These are phyloP conservation scores for Arvicanthis niloticus DNA, from an alignment of 2,113 vertebrate genomes.

Conservation along the genomic window DNA sequence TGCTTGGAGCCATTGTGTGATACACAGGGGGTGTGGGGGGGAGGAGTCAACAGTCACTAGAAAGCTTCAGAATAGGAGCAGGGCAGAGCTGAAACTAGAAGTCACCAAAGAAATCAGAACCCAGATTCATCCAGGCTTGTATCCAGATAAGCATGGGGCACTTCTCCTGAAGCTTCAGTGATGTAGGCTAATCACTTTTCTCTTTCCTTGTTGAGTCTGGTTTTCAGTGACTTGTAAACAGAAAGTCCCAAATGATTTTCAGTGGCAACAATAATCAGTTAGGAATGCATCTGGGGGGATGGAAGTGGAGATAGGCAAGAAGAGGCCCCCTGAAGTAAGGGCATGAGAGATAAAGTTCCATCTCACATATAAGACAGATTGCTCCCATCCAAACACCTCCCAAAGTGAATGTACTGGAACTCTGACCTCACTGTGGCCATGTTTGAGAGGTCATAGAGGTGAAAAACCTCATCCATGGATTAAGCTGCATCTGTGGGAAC, in stretches of 20 bases:
- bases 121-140: not conserved
- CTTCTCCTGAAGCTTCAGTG: not conserved
- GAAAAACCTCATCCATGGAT: not conserved
- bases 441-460: not conserved
- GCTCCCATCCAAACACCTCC: not conserved
- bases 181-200: not conserved
- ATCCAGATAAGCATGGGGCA: not conserved
- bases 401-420: not conserved
- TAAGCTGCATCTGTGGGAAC: not conserved
- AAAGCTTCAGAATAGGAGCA: not conserved
- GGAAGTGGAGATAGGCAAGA: not conserved
- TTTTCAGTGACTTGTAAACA: conserved; percentile 23
- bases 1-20: not conserved
- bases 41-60: not conserved
- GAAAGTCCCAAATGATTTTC: conserved; percentile 16
- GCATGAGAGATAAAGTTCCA: not conserved
- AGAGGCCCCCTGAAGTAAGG: not conserved
- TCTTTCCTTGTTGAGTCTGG: not conserved
- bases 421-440: not conserved
- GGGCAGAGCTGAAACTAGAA: not conserved
- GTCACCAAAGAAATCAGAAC: conserved; percentile 2
- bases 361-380: not conserved
- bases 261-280: not conserved
- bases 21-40: too few species aligned
- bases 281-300: not conserved